A percentile compares a stretch with the other conserved stretches of the same genome.
phyloP scores from a whole-genome alignment of 2,797 vertebrate genomes.

The Coccyzus lansbergi region DNA sequence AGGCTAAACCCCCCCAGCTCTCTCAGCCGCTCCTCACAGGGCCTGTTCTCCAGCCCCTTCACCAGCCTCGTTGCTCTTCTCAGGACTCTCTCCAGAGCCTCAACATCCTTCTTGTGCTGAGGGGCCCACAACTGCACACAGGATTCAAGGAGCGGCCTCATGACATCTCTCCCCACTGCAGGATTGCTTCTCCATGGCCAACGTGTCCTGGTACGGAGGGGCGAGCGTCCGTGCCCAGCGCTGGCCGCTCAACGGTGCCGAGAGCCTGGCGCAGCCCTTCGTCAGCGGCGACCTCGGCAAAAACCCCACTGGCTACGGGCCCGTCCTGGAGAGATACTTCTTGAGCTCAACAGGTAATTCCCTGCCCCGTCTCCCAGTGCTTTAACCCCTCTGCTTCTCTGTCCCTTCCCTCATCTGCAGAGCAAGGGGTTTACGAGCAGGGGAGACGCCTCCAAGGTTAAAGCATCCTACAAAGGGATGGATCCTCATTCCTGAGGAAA shows the following conservation, averaged over 20 bases:
- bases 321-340: constrained; percentile 88
- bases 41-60: no score
- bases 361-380: rapidly evolving
- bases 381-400: no score
- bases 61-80: no score
- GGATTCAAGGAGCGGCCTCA: no score
- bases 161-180: constrained; percentile 43
- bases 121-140: no score
- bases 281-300: constrained; percentile 80
- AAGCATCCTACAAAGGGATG: not conserved
- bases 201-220: constrained; percentile 92
- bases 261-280: constrained; percentile 84
- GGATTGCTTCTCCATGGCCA: constrained; percentile 92
- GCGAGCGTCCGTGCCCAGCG: constrained; percentile 80
- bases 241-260: constrained; percentile 87
- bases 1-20: no score
- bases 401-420: not conserved
- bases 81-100: no score
- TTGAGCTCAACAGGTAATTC: constrained; percentile 86
- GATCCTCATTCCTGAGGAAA: not conserved
- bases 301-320: constrained; percentile 83
- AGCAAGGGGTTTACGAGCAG: not conserved
- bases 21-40: no score
- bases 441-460: rapidly evolving
- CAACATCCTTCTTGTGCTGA: no score